A percentile compares a stretch with the other conserved stretches of the same genome.
Conservation (phyloP, 2,113 vertebrate genomes). For the Numida meleagris region DNA sequence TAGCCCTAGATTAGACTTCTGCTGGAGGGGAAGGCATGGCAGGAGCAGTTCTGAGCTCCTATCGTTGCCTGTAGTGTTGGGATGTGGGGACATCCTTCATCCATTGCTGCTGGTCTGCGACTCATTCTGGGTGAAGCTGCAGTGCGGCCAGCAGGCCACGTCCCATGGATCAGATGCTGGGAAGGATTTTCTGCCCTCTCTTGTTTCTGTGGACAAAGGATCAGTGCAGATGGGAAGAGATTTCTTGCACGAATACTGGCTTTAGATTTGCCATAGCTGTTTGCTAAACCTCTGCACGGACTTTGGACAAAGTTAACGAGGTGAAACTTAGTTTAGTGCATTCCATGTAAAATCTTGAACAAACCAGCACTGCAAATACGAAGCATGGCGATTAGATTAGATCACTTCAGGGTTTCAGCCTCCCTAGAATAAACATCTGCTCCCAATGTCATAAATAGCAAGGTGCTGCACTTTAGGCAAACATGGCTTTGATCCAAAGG, state of each 20-base stretch:
- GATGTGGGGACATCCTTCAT: neutral
- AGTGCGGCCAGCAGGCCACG: neutral
- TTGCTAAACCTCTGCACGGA: neutral
- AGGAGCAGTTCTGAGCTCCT: constrained; percentile 38
- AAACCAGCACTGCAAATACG: neutral
- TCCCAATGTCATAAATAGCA: constrained; percentile 28
- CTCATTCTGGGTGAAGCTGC: neutral
- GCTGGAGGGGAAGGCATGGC: constrained; percentile 37
- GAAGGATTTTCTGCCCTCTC: neutral
- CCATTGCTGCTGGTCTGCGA: neutral
- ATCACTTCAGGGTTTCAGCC: constrained; percentile 10
- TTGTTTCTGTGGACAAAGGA: neutral
- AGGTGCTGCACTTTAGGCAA: constrained; percentile 23
- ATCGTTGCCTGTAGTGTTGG: neutral
- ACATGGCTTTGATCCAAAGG: constrained; percentile 3
- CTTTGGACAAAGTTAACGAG: neutral
- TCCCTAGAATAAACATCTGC: constrained; percentile 44
- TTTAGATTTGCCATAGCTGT: neutral
- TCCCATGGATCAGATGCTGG: neutral
- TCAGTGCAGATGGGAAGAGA: neutral
- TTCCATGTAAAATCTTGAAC: constrained; percentile 30
- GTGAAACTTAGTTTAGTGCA: neutral
- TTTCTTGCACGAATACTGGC: neutral
- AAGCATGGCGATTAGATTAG: constrained; percentile 35
- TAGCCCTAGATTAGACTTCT: constrained; percentile 51